Percentiles rank a stretch among this genome's conserved stretches.
Evolutionary conservation across 1,140 invertebrate species (phyloP).

Genomic region (Heliconius congener): DNA sequence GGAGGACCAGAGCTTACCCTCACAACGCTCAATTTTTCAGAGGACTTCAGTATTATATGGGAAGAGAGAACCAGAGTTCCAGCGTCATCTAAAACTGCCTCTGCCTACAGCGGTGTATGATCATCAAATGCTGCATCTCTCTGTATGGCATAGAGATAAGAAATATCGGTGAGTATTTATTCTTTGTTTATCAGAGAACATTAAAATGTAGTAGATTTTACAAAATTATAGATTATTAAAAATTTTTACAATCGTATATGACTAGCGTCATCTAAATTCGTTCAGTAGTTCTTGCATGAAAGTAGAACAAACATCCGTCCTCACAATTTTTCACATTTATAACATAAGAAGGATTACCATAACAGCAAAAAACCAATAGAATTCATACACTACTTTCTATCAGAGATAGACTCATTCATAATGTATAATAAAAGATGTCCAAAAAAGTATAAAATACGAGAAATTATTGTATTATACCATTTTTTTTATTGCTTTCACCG

Average conservation of each 20-base stretch:
- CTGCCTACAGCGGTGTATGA: conserved; percentile 66
- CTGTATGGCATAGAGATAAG: conserved; percentile 76
- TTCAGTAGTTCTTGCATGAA: too few species aligned
- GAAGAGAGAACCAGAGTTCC: conserved; percentile 73
- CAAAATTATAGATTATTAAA: too few species aligned
- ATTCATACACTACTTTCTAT: too few species aligned
- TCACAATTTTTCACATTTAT: too few species aligned
- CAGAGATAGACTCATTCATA: too few species aligned
- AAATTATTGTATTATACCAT: not conserved
- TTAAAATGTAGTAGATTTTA: too few species aligned
- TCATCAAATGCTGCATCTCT: conserved; percentile 69
- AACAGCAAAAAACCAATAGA: too few species aligned
- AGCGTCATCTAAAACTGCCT: conserved; percentile 68
- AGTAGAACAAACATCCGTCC: too few species aligned
- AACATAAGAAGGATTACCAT: too few species aligned
- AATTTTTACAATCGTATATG: too few species aligned
- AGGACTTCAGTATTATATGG: conserved; percentile 75
- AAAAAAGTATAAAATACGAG: not conserved
- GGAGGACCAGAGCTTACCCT: conserved; percentile 61
- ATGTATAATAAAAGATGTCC: not conserved
- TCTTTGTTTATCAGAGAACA: not conserved
- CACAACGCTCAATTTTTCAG: conserved; percentile 74
- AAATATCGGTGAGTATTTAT: conserved; percentile 66
- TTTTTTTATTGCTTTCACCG: not conserved
- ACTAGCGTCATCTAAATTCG: too few species aligned